Percentiles rank a stretch among this genome's conserved stretches.
phyloP scores from a whole-genome alignment of 2,797 vertebrate species.

The Hypotaenidia okinawae region DNA sequence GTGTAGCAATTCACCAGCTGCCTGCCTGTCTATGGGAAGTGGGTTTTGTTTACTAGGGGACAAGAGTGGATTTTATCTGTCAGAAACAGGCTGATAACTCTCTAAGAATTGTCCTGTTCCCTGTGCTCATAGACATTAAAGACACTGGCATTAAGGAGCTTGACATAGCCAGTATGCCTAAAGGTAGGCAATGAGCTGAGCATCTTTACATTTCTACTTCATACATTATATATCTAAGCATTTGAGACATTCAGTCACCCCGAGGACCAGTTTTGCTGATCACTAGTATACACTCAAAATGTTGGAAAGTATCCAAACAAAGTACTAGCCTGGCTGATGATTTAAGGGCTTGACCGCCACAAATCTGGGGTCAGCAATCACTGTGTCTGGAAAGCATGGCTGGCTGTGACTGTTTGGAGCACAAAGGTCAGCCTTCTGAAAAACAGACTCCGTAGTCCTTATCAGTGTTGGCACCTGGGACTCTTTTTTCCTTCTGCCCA shows the following conservation, averaged over 20 bases:
- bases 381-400: background rate
- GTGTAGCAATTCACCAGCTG: background rate
- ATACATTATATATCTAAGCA: background rate
- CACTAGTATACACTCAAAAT: background rate
- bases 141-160: background rate
- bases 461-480: background rate
- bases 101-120: background rate
- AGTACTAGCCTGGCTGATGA: background rate
- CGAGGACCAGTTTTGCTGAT: background rate
- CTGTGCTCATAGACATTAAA: background rate
- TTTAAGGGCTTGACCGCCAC: background rate
- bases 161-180: fast-evolving
- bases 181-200: background rate
- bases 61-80: background rate
- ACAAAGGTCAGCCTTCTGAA: background rate
- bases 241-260: background rate
- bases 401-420: background rate
- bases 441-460: background rate
- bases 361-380: background rate
- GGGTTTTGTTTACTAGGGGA: background rate
- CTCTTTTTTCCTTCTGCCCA: background rate
- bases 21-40: background rate
- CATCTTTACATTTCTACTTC: background rate
- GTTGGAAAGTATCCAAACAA: background rate
- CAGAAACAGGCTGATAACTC: background rate